Base-by-base conservation (phyloP, 2,113 vertebrate genomes). In the Mesitornis unicolor region DNA sequence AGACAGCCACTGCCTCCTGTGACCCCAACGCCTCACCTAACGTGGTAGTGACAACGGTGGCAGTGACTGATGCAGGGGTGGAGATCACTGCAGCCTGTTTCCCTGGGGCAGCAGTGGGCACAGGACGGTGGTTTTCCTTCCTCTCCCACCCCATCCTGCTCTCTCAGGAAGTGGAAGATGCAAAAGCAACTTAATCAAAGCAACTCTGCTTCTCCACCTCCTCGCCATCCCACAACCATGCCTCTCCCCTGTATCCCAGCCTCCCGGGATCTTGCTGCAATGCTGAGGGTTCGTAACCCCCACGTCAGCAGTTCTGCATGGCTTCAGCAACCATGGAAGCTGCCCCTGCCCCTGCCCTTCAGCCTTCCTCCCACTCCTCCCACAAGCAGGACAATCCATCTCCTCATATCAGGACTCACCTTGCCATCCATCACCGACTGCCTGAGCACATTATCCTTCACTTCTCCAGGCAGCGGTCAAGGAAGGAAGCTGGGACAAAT, bases 361-460 rank as follows among this genome's bases (percentile, higher is more conserved):
- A 82, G 43, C 56, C 42, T 84, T 57, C 70, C 42, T 57, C 9
- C 16, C 0, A 0, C 64, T 86, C 50, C 80, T 86, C 54, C 54
- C 0, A 2, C 50, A 16, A 63, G 56, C 10, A 3, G 43, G 18
- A 48, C 90, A 64, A 81, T 89, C 38, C 9, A 0, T 91, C 93
- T 94, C 53, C 69, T 63, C 47, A 0, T 87, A 93, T 74, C 60
- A 4, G 48, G 36, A 50, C 90, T 78, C 11, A 4, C 77, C 68
- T 90, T 91, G 77, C 87, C 69, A 91, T 95, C 93, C 87, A 82
- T 94, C 95, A 89, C 71, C 3, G 3, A 29, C 73, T 79, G 89
- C 61, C 93, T 60, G 65, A 84, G 69, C 60, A 54, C 64, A 80
- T 89, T 67, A 84, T 35, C 81, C 84, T 95, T 87, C 90, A 60